phyloP scores from a whole-genome alignment of 2,113 vertebrate species.

The Pollimyrus isidori region DNA sequence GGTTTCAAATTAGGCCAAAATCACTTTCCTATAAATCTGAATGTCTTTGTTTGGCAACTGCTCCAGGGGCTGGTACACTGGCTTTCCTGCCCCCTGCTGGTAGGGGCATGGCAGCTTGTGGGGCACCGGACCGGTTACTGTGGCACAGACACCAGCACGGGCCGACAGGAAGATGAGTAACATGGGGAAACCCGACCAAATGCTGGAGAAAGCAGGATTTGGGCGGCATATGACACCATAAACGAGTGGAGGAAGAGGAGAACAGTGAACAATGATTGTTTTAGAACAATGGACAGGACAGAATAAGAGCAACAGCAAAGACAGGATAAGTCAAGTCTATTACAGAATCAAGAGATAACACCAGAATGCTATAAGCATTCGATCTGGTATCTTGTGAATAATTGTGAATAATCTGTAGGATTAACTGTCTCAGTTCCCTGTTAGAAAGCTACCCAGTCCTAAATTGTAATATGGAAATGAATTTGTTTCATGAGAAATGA shows the following conservation, averaged over 20 bases:
- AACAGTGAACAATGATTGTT: neutral
- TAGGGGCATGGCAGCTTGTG: neutral
- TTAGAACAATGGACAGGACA: neutral
- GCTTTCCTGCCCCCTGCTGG: neutral
- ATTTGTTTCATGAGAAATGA: neutral
- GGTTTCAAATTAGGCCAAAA: neutral
- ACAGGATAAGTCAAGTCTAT: neutral
- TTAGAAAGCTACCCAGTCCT: neutral
- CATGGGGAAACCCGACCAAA: neutral
- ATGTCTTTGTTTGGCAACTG: neutral
- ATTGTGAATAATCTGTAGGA: neutral
- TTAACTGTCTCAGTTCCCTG: too few species aligned
- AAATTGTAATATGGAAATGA: neutral
- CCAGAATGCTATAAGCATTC: neutral
- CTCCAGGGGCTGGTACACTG: neutral
- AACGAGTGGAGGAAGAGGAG: neutral
- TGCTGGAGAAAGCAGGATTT: too few species aligned
- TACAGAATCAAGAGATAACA: neutral
- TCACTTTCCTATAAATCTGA: neutral
- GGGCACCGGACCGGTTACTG: neutral
- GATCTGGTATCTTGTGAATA: neutral
- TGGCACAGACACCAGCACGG: neutral
- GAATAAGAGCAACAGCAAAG: neutral
- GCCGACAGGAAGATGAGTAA: neutral
- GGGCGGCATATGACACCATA: neutral